phyloP scores from a whole-genome alignment of 1,140 invertebrate species.

The Brachionus angularis region DNA sequence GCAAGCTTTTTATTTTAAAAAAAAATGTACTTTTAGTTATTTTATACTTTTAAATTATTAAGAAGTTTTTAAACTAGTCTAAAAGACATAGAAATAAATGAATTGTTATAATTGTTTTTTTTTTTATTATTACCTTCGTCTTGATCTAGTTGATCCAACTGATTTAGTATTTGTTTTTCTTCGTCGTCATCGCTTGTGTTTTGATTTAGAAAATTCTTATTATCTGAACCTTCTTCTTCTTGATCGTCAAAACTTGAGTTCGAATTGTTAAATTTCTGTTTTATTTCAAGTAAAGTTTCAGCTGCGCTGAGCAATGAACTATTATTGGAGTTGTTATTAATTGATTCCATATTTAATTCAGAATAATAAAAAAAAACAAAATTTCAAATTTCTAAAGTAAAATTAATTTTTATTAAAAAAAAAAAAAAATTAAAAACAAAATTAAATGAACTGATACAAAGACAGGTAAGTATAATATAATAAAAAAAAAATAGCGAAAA shows the following conservation, averaged over 20 bases:
- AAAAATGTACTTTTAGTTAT: conserved; percentile 30
- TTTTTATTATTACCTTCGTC: background rate
- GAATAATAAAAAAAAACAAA: background rate
- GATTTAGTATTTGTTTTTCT: conserved; percentile 27
- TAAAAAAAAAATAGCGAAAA: background rate
- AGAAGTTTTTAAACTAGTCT: too few relatives aligned
- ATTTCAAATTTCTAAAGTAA: too few relatives aligned
- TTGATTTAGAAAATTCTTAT: background rate
- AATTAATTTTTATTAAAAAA: background rate
- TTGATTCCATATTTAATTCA: background rate
- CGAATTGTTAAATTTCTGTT: background rate
- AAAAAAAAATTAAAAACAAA: background rate
- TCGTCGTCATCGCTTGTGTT: conserved; percentile 27
- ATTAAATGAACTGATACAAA: conserved; percentile 25
- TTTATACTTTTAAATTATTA: conserved; percentile 21
- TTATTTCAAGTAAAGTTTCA: conserved; percentile 31
- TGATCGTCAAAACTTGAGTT: background rate
- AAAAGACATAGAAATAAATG: background rate
- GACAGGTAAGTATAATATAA: background rate
- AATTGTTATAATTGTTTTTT: background rate
- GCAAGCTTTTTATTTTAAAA: too few relatives aligned
- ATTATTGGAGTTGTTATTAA: background rate
- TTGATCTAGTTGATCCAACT: too few relatives aligned
- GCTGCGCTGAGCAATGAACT: conserved; percentile 17
- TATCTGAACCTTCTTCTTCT: background rate